These are phyloP conservation scores for Nothoprocta pentlandii DNA, from an alignment of 2,113 vertebrate genomes.

Conservation along the genomic window DNA sequence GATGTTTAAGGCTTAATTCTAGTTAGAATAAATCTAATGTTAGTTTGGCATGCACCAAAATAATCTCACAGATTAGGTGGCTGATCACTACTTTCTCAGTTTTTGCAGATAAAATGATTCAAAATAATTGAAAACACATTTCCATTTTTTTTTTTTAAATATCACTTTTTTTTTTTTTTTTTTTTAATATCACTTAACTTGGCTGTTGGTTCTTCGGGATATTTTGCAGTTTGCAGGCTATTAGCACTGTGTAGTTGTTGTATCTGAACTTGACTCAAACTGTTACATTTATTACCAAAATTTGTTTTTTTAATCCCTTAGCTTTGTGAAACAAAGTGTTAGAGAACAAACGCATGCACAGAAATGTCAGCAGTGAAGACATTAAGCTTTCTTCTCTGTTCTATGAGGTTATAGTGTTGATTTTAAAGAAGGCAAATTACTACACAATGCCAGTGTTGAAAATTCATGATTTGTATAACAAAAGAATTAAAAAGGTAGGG, in stretches of 20 bases:
- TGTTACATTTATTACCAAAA: background rate
- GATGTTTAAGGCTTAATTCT: background rate
- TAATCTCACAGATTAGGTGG: background rate
- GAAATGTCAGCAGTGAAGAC: background rate
- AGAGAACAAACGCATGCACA: background rate
- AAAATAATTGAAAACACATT: background rate
- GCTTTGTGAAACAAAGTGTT: background rate
- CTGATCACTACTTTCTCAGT: fast-evolving
- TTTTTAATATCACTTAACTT: background rate
- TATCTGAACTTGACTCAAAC: background rate
- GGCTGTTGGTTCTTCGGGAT: background rate
- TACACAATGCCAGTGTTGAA: background rate
- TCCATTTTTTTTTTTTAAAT: no score
- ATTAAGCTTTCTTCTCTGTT: background rate
- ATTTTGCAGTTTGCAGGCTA: background rate
- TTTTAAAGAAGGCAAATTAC: background rate
- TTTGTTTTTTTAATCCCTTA: background rate
- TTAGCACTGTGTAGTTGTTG: background rate
- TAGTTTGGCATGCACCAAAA: background rate
- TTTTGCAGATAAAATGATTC: background rate
- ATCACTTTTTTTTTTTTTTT: no score
- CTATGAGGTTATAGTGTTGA: background rate
- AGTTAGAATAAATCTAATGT: background rate
- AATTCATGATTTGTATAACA: background rate
- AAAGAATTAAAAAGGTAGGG: background rate